Conservation (phyloP, 2,888 invertebrate genomes). For the Junonia oenone region DNA sequence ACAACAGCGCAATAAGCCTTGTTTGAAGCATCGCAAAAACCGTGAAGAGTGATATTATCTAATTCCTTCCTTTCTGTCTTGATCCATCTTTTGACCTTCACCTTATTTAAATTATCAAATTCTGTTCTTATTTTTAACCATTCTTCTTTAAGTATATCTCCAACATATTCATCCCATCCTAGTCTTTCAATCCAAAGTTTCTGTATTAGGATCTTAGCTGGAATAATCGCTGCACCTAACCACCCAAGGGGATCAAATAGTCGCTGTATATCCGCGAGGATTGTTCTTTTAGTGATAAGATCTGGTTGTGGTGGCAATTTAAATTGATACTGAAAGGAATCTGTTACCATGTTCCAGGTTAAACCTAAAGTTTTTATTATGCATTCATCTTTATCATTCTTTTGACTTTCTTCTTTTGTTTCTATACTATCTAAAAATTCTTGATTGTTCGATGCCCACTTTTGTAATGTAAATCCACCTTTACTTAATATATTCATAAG, state of each 20-base stretch:
- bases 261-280: slow-evolving; percentile 3
- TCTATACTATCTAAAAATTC: too few relatives aligned
- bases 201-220: slow-evolving; percentile 33
- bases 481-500: slow-evolving; percentile 6
- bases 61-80: neutral
- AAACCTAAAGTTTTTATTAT: slow-evolving; percentile 29
- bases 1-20: slow-evolving; percentile 31
- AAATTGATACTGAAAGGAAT: slow-evolving; percentile 30
- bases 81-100: slow-evolving; percentile 18
- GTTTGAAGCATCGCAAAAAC: slow-evolving; percentile 30
- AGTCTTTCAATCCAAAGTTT: slow-evolving; percentile 28
- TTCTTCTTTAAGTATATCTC: slow-evolving; percentile 7
- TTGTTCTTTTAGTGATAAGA: slow-evolving; percentile 31
- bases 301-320: slow-evolving; percentile 9
- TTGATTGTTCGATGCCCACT: slow-evolving; percentile 28
- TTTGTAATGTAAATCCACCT: slow-evolving; percentile 28
- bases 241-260: slow-evolving; percentile 31
- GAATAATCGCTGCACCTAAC: slow-evolving; percentile 31
- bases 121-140: slow-evolving; percentile 20
- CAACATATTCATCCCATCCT: slow-evolving; percentile 18
- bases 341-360: slow-evolving; percentile 28
- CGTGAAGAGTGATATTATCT: slow-evolving; percentile 14
- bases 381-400: slow-evolving; percentile 6
- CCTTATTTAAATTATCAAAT: slow-evolving; percentile 9
- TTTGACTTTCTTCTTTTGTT: neutral